Percentiles rank a stretch among this genome's conserved stretches.
Conservation (phyloP, 2,888 invertebrate genomes). For the Mythimna ferrago region DNA sequence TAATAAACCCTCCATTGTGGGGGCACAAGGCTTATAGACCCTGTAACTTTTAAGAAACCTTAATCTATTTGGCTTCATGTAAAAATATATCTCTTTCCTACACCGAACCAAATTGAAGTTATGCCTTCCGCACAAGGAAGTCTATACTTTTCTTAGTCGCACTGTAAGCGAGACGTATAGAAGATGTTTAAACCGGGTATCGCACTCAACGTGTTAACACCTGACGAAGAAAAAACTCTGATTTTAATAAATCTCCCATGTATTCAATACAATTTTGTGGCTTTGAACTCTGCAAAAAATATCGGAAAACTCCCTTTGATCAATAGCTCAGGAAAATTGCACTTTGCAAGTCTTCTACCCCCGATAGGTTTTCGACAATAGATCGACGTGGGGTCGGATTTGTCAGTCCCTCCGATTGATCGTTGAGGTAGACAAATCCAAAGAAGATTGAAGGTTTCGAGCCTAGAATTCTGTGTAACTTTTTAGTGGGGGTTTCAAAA, state of each 20-base stretch:
- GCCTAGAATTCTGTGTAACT: neutral
- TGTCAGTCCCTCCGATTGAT: conserved; percentile 47
- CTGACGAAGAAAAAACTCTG: too few relatives aligned
- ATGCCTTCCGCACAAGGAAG: too few relatives aligned
- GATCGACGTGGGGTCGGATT: conserved; percentile 45
- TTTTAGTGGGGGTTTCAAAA: neutral
- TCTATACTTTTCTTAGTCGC: too few relatives aligned
- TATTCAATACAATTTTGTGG: neutral
- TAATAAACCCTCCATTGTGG: too few relatives aligned
- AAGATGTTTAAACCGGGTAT: too few relatives aligned
- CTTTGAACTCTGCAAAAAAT: conserved; percentile 20
- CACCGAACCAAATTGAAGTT: too few relatives aligned
- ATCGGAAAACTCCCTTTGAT: conserved; percentile 18
- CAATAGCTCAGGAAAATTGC: conserved; percentile 28
- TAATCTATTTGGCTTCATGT: too few relatives aligned
- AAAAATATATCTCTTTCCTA: too few relatives aligned
- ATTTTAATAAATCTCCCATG: neutral
- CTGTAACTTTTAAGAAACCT: too few relatives aligned
- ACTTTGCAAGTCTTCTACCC: conserved; percentile 28
- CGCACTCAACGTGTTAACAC: too few relatives aligned
- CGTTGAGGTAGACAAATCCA: conserved; percentile 34
- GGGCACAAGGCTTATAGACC: too few relatives aligned
- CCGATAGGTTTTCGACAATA: conserved; percentile 35
- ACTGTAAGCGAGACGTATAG: too few relatives aligned
- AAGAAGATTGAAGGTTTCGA: conserved; percentile 19